Evolutionary conservation across 2,797 vertebrate species (phyloP).

Genomic region (Melanotaenia parkinsoni): DNA sequence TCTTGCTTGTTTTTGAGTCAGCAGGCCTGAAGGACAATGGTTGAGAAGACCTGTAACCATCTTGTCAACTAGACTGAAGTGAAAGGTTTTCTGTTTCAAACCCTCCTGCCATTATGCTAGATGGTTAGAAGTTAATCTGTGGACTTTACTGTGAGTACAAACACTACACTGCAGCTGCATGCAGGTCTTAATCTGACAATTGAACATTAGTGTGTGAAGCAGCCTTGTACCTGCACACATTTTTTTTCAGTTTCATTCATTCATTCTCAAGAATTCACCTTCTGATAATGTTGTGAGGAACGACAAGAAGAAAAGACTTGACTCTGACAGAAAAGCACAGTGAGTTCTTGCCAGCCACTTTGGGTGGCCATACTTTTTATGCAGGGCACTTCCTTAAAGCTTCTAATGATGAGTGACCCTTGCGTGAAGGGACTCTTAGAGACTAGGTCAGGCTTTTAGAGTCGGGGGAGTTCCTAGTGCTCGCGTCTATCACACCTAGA

Average conservation of each 20-base stretch:
- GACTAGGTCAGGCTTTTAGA: conserved; percentile 82
- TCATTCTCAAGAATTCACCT: conserved; percentile 34
- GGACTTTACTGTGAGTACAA: background rate
- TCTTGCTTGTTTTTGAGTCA: conserved; percentile 50
- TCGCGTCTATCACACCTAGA: conserved; percentile 82
- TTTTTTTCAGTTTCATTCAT: conserved; percentile 23
- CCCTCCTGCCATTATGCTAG: background rate
- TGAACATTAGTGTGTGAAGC: background rate
- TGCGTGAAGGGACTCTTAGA: conserved; percentile 83
- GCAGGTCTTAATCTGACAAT: background rate
- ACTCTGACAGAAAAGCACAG: conserved; percentile 70
- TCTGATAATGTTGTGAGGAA: conserved; percentile 64
- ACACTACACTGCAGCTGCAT: background rate
- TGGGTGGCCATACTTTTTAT: conserved; percentile 86
- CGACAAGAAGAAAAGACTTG: conserved; percentile 72
- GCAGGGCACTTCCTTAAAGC: conserved; percentile 81
- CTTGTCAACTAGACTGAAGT: conserved; percentile 27
- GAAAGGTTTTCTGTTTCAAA: conserved; percentile 22
- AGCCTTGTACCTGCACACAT: conserved; percentile 19
- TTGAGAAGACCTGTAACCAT: conserved; percentile 38
- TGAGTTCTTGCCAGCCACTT: conserved; percentile 79
- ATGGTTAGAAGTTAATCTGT: conserved; percentile 2
- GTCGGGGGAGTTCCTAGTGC: conserved; percentile 81
- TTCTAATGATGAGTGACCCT: conserved; percentile 87
- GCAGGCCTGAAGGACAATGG: conserved; percentile 38